These are phyloP conservation scores for Gymnogyps californianus DNA, from an alignment of 2,113 vertebrate genomes.

Conservation along the genomic window DNA sequence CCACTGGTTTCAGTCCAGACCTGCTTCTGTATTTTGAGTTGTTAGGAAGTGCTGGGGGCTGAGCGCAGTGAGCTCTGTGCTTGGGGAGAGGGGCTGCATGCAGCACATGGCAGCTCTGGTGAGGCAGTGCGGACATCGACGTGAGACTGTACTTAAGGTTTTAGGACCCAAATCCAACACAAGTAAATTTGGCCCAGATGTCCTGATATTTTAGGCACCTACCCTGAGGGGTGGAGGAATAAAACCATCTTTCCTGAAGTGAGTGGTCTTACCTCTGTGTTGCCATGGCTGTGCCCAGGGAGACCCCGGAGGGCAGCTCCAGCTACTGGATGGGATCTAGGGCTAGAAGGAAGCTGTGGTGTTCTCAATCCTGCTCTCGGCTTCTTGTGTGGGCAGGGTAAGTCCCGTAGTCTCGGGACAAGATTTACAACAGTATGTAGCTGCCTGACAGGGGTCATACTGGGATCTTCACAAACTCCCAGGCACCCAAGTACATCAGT, in stretches of 20 bases:
- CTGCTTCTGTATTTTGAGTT: neutral
- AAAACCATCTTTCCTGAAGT: neutral
- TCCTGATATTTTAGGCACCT: neutral
- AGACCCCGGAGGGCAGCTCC: neutral
- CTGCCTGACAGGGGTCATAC: neutral
- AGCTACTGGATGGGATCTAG: neutral
- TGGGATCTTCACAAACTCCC: neutral
- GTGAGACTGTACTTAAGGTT: neutral
- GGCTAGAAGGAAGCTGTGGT: neutral
- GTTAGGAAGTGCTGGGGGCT: neutral
- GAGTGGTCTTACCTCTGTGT: neutral
- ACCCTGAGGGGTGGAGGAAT: neutral
- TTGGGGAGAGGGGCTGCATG: neutral
- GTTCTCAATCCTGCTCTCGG: neutral
- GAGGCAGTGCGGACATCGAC: rapidly evolving
- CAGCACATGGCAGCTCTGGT: neutral
- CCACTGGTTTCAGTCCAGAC: neutral
- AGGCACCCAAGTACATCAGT: neutral
- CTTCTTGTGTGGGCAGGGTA: neutral
- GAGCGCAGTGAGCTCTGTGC: neutral
- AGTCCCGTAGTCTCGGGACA: neutral
- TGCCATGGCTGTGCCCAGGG: neutral
- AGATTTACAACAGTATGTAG: neutral
- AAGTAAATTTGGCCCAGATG: neutral
- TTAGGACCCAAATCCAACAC: neutral